phyloP scores from a whole-genome alignment of 2,113 vertebrate genomes.

The Thinocorus orbignyianus region DNA sequence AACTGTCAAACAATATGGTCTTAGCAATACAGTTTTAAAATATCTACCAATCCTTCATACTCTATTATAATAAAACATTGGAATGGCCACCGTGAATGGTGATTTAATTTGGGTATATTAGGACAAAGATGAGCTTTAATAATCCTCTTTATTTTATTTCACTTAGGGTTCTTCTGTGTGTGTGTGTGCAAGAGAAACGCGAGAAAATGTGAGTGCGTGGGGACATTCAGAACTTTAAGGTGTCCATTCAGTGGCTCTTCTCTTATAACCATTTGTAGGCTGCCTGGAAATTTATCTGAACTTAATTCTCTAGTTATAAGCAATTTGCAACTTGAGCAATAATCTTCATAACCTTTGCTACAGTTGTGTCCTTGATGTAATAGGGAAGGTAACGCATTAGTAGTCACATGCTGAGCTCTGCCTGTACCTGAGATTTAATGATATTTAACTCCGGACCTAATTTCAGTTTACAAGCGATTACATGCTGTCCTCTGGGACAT shows the following conservation, averaged over 20 bases:
- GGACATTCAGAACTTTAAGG: neutral
- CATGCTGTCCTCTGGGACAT: constrained; percentile 86
- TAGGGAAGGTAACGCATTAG: constrained; percentile 77
- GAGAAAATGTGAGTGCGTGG: neutral
- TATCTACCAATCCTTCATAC: constrained; percentile 69
- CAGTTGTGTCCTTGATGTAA: constrained; percentile 78
- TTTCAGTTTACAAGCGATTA: constrained; percentile 93
- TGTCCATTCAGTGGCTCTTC: neutral
- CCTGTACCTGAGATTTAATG: constrained; percentile 86
- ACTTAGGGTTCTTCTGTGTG: neutral
- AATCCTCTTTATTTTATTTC: constrained; percentile 23
- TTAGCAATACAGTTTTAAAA: constrained; percentile 68
- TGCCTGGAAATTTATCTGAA: constrained; percentile 5
- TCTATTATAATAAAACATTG: constrained; percentile 46
- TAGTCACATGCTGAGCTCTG: constrained; percentile 80
- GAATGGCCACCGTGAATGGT: constrained; percentile 5
- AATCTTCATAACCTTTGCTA: constrained; percentile 57
- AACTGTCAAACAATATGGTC: constrained; percentile 70
- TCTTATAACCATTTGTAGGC: neutral
- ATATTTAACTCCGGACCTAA: constrained; percentile 92
- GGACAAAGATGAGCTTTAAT: constrained; percentile 23
- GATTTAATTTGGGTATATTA: constrained; percentile 63
- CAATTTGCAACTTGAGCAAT: constrained; percentile 53
- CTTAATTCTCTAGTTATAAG: constrained; percentile 5
- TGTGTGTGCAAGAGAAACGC: neutral